A percentile compares a stretch with the other conserved stretches of the same genome.
Evolutionary conservation across 1,140 invertebrate species (phyloP).

Genomic region (Magallana angulata): DNA sequence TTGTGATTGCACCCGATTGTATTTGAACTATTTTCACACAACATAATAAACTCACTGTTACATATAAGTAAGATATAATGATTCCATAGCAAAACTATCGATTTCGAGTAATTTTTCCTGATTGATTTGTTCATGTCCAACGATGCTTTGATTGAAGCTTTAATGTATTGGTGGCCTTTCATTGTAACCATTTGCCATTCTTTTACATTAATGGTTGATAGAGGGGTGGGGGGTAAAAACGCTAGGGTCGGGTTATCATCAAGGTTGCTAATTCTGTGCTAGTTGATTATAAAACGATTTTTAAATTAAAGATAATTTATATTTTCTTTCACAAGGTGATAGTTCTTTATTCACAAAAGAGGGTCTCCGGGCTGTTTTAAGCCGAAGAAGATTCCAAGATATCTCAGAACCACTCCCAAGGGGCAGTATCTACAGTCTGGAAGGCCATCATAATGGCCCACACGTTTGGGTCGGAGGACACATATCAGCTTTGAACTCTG

Average conservation of each 20-base stretch:
- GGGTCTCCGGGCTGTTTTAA: conserved; percentile 49
- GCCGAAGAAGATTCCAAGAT: conserved; percentile 42
- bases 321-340: neutral
- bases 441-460: conserved; percentile 57
- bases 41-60: too few species aligned
- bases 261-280: too few species aligned
- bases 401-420: conserved; percentile 56
- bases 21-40: conserved; percentile 48
- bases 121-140: too few species aligned
- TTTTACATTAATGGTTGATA: too few species aligned
- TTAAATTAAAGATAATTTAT: too few species aligned
- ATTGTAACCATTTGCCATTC: too few species aligned
- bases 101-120: neutral
- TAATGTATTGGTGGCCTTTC: too few species aligned
- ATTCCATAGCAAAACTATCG: conserved; percentile 59
- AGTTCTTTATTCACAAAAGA: conserved; percentile 47
- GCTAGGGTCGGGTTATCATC: too few species aligned
- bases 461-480: conserved; percentile 63
- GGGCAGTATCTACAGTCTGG: conserved; percentile 40
- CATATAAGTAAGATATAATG: conserved; percentile 6
- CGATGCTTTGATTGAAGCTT: too few species aligned
- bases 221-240: too few species aligned
- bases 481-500: conserved; percentile 53
- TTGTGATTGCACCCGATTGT: conserved; percentile 72
- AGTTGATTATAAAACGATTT: too few species aligned